Evolutionary conservation across 2,113 vertebrate genomes (phyloP), one percentile per base, ranked within the genome.

Genomic region (Microcebus tavaratra): DNA sequence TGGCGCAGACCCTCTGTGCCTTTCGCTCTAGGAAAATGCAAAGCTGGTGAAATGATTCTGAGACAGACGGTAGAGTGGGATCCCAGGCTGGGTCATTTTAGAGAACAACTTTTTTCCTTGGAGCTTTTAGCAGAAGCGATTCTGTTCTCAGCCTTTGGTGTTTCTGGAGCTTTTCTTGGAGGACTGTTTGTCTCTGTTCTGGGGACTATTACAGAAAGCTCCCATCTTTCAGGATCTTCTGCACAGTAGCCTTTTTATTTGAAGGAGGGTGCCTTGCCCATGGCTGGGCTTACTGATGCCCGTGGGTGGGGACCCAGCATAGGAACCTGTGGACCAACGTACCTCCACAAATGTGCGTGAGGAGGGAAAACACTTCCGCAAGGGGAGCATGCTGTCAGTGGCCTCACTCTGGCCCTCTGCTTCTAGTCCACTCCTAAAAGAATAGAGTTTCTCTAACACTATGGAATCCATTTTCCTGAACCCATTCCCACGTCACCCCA

Each of bases 21-120:
- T 94, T 97, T 96, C 92, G 70, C 89, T 88, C 23, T 75, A 67
- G 68, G 67, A 96, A 96, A 96, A 88, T 72, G 61, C 78, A 95
- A 91, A 95, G 29, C 61, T 72, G 45, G n/a, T n/a, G 86, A 84
- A 76, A 75, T 70, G 83, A 92, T 95, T 97, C 92, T 87, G 79
- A 83, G 31, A 9, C 45, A 90, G 67, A 83, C 23, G 55, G 73
- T 79, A n/a, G 76, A 55, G 36, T 11, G 23, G 65, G 94, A 48
- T 36, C 34, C 50, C 0, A 8, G 70, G 36, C 9, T 90, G 80
- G 61, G 34, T 88, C 73, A 75, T 78, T 93, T 57, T 75, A 81
- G 61, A 96, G 70, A 91, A 72, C 25, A 79, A 80, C 86, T 89
- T 91, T 91, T 91, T 96, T 72, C 78, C 34, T 84, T 81, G 36